Evolutionary conservation across 2,888 invertebrate species (phyloP), one percentile per base, ranked within the genome.

Genomic region (Scotopteryx bipunctaria): DNA sequence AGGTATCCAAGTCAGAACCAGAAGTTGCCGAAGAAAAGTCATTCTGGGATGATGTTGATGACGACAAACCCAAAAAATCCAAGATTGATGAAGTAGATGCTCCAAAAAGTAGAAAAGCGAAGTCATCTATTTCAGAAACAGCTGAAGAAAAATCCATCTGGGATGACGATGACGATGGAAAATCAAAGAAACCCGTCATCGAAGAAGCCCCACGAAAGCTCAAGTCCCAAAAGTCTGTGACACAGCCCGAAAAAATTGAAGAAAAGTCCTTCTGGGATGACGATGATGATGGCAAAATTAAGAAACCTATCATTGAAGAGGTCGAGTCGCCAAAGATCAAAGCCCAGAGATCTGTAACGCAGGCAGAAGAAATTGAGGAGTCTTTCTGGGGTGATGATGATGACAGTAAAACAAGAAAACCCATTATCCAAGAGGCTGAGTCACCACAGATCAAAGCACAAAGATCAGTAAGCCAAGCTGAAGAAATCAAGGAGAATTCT

Each of bases 21-120:
- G 86, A 81, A 60, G 58, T 57, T 0, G 64, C 66, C 27, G 79
- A 81, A 52, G 81, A 79, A 48, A 80, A 79, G 50, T 77, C 78
- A 0, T 66, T 83, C 43, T 85, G 83, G 85, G 85, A 83, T 50
- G 81, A 86, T 36, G 57, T 75, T 25, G 67, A 76, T 62, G 73
- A 74, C 19, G 63, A 42, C 1, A 71, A 76, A 67, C 53, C 63
- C 5, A 78, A 79, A 64, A 72, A 77, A 61, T 59, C 71, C 8
- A 64, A 59, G 50, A 45, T 69, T 25, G 66, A 78, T 35, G 76
- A 83, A 2, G 55, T 71, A n/a, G 73, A 79, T 2, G 59, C 58
- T 31, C 59, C 67, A 9, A 52, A 65, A n/a, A 38, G 66, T 17
- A 56, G 48, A 4, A 67, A 69, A 55, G 72, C 67, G 5, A 70